Base-by-base conservation (phyloP, 2,797 vertebrate species). In the Characodon lateralis region DNA sequence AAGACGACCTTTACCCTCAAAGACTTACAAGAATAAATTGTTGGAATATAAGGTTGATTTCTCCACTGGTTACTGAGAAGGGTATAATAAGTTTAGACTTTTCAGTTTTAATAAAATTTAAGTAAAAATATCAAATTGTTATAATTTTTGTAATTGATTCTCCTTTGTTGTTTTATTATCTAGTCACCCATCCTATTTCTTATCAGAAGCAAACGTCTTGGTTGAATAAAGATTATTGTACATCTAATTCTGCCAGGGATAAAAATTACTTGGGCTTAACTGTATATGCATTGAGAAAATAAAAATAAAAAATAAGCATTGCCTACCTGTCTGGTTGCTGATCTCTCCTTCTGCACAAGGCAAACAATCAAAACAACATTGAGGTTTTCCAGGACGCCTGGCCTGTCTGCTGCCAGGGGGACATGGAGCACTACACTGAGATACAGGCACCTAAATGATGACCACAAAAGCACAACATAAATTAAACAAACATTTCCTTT, bases 281-380 rank as follows among this genome's bases (percentile, higher is more conserved):
- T 43, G 1, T 43, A 13, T 31, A 35, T 3, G 9, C 31, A 31
- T 31, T 31, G 31, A 2, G 31, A 31, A 0, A 71, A 72, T 26
- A 26, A 43, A 55, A 10, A 59, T n/a, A n/a, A 56, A 6, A n/a
- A 65, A 10, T 0, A 31, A 56, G 1, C 10, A n/a, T 50, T 0
- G 6, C 0, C 22, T 87, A 96, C 95, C 94, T 6, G 95, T 93
- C 18, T 88, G 86, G 66, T 96, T 96, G 83, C 93, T 95, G 77
- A 95, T 91, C 70, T 95, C 90, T 77, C 95, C 95, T 16, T 95
- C 94, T 70, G 94, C 93, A 84, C 95, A 96, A 2, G 93, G 93
- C 76, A 96, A 81, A 88, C 95, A 96, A 70, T 96, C 94, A 83
- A 95, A 96, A 83, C 96, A 96, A 83, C 95, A 95, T 55, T 77